Conservation (phyloP, 2,888 invertebrate species). For the Diplolepis rosae region DNA sequence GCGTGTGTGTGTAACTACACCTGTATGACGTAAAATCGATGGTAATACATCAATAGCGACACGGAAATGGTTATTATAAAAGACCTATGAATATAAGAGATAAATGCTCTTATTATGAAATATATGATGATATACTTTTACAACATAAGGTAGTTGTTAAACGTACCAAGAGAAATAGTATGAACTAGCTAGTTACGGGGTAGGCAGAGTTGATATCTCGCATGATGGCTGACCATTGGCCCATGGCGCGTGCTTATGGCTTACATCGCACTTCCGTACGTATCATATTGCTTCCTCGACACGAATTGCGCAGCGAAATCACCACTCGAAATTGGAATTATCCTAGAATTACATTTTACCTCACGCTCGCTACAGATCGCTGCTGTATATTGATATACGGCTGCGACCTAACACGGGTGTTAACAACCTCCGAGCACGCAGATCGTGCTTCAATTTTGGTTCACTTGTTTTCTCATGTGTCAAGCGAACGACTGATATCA, state of each 20-base stretch:
- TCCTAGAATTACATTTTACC: constrained; percentile 57
- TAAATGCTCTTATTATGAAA: not conserved
- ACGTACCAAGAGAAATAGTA: not conserved
- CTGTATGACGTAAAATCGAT: constrained; percentile 1
- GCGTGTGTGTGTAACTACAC: not conserved
- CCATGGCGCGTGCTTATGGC: constrained; percentile 46
- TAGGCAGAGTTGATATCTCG: constrained; percentile 43
- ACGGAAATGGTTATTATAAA: not conserved
- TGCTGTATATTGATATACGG: constrained; percentile 52
- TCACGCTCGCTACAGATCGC: constrained; percentile 34
- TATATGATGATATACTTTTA: not conserved
- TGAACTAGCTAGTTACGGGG: not conserved
- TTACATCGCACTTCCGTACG: constrained; percentile 41
- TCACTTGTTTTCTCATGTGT: constrained; percentile 36
- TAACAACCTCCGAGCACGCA: constrained; percentile 57
- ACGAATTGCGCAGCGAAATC: constrained; percentile 65
- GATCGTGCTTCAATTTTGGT: constrained; percentile 37
- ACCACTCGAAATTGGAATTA: constrained; percentile 65
- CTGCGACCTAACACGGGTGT: constrained; percentile 45
- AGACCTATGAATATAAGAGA: too few relatives aligned
- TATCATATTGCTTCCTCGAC: constrained; percentile 58
- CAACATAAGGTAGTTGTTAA: not conserved
- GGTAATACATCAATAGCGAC: constrained; percentile 13
- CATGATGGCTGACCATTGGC: constrained; percentile 58
- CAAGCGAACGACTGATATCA: constrained; percentile 30